A percentile compares a stretch with the other conserved stretches of the same genome.
Conservation (phyloP, 2,113 vertebrate species). For the Dromas ardeola region DNA sequence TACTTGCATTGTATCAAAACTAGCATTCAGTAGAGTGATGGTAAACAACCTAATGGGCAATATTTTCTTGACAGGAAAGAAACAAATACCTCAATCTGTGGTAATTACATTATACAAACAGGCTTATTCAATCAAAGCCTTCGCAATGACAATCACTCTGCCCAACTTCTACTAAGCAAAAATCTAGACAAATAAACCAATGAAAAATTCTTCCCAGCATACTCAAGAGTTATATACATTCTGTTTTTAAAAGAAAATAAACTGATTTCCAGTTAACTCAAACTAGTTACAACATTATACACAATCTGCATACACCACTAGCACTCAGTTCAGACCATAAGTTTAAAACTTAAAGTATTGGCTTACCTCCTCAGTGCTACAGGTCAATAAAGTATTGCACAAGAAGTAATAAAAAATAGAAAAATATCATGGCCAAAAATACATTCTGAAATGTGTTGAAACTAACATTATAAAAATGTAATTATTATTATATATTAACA, state of each 20-base stretch:
- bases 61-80: slow-evolving; percentile 18
- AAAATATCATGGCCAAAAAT: background rate
- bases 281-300: background rate
- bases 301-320: background rate
- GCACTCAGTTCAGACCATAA: background rate
- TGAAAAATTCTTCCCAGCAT: background rate
- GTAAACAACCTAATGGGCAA: background rate
- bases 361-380: background rate
- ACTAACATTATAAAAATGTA: background rate
- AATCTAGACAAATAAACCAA: background rate
- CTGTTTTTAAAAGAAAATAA: background rate
- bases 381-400: background rate
- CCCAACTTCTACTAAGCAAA: background rate
- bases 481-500: background rate
- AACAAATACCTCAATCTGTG: background rate
- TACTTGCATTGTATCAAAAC: background rate
- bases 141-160: background rate
- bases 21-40: background rate
- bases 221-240: background rate
- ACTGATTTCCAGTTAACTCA: background rate
- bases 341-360: background rate
- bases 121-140: slow-evolving; percentile 1
- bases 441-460: background rate
- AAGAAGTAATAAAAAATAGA: background rate
- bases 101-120: background rate